Conservation (phyloP, 2,113 vertebrate species). For the Falcunculus frontatus region DNA sequence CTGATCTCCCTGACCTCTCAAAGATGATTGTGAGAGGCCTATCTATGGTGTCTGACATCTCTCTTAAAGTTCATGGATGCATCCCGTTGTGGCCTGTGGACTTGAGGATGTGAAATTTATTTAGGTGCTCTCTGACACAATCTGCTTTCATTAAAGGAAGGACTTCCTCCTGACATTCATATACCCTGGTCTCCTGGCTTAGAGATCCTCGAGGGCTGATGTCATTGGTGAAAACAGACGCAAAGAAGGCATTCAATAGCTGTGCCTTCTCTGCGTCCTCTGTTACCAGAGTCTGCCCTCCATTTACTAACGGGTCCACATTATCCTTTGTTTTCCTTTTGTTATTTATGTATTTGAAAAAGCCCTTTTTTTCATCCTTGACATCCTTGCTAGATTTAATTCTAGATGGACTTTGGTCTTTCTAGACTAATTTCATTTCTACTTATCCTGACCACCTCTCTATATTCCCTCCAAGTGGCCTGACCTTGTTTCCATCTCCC, state of each 20-base stretch:
- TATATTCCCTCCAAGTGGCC: neutral
- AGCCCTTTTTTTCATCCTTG: neutral
- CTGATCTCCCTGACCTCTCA: neutral
- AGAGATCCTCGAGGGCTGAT: neutral
- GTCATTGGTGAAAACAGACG: neutral
- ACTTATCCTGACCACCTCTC: neutral
- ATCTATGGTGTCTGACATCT: neutral
- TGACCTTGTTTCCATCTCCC: neutral
- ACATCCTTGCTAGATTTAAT: neutral
- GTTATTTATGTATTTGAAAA: neutral
- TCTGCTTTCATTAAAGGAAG: neutral
- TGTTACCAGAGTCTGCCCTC: neutral
- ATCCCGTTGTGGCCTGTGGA: fast-evolving
- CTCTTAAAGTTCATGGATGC: neutral
- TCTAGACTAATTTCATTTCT: neutral
- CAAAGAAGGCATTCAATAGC: neutral
- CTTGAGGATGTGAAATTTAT: neutral
- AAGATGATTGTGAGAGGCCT: neutral
- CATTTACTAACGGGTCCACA: neutral
- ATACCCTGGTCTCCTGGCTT: neutral
- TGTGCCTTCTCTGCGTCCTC: neutral
- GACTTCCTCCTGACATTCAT: neutral
- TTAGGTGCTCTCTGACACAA: neutral
- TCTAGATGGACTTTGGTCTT: neutral
- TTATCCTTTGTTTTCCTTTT: neutral